Evolutionary conservation across 2,113 vertebrate species (phyloP), one percentile per base, ranked within the genome.

Genomic region (Psammodynastes pulverulentus): DNA sequence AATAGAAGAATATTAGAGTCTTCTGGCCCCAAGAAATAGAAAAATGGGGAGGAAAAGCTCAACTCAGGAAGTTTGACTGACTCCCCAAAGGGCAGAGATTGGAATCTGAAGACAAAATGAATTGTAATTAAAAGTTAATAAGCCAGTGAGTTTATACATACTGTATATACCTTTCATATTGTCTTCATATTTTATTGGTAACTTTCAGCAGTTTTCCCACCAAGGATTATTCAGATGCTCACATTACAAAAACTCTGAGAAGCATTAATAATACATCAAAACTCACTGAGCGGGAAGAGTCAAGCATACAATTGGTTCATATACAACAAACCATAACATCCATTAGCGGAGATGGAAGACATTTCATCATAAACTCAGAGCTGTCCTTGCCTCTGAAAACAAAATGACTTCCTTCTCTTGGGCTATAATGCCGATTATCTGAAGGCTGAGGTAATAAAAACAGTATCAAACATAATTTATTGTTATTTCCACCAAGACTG

Each of bases 211-310:
- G 67, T 43, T 89, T 92, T 46, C 51, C 51, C 87, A 56, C 26
- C 48, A 85, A 84, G 43, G 87, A 4, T 54, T 88, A 79, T 84
- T 89, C 56, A 84, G 49, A 89, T 92, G 51, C 29, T 58, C 10
- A 13, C 43, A 15, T 58, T 92, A 85, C 67, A 48, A 48, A 52
- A 85, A 85, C 29, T 89, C 72, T 89, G 51, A 85, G 87, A 46
- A 54, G 52, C 13, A 84, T 89, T 89, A 92, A 92, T 88, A 89
- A 92, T 84, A 85, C 91, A 92, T 92, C 91, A 89, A 92, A 84
- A 92, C 72, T 85, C 52, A 46, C 49, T n/a, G 49, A 87, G 72
- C 29, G 1, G 87, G 13, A 85, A 84, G 48, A 85, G 52, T 7
- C 46, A 92, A 45, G 84, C 51, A 34, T 17, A 46, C 72, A 79